Conservation (phyloP, 2,797 vertebrate genomes). For the Gobio occitaniae region DNA sequence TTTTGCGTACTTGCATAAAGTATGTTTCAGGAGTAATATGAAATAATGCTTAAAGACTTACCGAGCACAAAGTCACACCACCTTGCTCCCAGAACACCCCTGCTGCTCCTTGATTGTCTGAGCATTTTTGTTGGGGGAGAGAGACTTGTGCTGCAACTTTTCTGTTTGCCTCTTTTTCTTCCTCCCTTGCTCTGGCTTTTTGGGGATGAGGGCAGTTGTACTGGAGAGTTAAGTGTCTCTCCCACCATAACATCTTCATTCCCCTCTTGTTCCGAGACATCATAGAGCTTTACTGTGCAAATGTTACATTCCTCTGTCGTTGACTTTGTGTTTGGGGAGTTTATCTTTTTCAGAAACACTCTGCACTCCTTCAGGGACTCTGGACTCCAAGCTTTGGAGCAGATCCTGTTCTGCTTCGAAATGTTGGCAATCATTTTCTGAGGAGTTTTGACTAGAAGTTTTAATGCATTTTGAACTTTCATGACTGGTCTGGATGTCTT, state of each 20-base stretch:
- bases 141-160: conserved; percentile 56
- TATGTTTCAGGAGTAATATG: neutral
- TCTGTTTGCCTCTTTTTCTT: conserved; percentile 68
- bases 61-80: conserved; percentile 91
- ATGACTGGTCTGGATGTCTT: neutral
- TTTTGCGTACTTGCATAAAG: neutral
- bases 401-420: conserved; percentile 73
- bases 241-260: conserved; percentile 71
- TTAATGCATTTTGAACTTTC: conserved; percentile 48
- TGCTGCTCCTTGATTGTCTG: conserved; percentile 81
- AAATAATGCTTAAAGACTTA: conserved; percentile 72
- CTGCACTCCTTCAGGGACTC: conserved; percentile 92
- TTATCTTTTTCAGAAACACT: conserved; percentile 95
- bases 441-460: conserved; percentile 60
- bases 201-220: conserved; percentile 35
- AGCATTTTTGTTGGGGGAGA: conserved; percentile 75
- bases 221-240: conserved; percentile 58
- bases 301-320: conserved; percentile 75
- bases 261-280: conserved; percentile 70
- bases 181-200: conserved; percentile 41
- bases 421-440: conserved; percentile 68
- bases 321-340: conserved; percentile 83
- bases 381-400: conserved; percentile 84
- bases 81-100: conserved; percentile 74
- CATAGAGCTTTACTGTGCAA: conserved; percentile 80